These are phyloP conservation scores for Acrobasis repandana DNA, from an alignment of 2,888 invertebrate species.

Conservation along the genomic window DNA sequence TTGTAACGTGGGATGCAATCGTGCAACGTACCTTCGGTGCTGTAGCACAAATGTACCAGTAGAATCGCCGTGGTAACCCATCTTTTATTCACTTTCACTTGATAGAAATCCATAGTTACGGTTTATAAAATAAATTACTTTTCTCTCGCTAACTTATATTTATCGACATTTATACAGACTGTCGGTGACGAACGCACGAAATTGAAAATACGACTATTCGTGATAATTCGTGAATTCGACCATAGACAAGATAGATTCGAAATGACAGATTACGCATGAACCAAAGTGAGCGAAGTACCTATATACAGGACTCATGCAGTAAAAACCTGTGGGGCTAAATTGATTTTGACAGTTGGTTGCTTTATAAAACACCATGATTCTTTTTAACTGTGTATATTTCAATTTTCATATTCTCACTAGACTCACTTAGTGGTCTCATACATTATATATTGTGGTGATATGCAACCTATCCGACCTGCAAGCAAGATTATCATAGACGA, in stretches of 20 bases:
- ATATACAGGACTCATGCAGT: too few species aligned
- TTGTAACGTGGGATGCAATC: constrained; percentile 27
- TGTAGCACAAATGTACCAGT: constrained; percentile 24
- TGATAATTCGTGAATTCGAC: too few species aligned
- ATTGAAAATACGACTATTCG: background rate
- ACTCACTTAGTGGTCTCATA: too few species aligned
- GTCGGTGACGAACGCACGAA: constrained; percentile 5
- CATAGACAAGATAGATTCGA: background rate
- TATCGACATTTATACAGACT: constrained; percentile 12
- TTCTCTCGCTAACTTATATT: constrained; percentile 3
- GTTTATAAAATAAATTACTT: background rate
- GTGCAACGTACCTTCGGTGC: constrained; percentile 28
- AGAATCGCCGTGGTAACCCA: constrained; percentile 24
- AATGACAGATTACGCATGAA: background rate
- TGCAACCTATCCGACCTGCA: too few species aligned
- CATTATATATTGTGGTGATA: too few species aligned
- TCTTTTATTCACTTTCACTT: constrained; percentile 27
- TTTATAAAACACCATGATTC: too few species aligned
- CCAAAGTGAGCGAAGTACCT: too few species aligned
- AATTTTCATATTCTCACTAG: too few species aligned
- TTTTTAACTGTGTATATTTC: too few species aligned
- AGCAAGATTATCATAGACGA: too few species aligned
- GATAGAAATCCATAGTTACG: constrained; percentile 24
- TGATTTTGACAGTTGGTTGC: too few species aligned
- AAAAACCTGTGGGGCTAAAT: too few species aligned